phyloP scores from a whole-genome alignment of 2,797 vertebrate genomes.

The Trichosurus vulpecula region DNA sequence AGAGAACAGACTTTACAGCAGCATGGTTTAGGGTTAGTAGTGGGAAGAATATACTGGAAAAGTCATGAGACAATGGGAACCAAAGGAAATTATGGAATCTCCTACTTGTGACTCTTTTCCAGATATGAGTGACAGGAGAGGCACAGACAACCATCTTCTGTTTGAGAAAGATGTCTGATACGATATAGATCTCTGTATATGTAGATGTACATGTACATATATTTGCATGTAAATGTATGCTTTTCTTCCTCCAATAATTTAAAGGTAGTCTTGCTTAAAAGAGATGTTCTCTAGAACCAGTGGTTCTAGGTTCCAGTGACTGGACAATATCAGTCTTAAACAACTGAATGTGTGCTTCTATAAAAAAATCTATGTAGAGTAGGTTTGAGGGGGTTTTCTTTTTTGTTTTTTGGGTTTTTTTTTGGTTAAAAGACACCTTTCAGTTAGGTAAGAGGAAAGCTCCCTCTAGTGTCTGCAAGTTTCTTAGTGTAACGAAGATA shows the following conservation, averaged over 20 bases:
- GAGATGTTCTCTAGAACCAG: neutral
- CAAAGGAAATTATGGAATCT: neutral
- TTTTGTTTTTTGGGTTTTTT: neutral
- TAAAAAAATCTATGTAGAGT: neutral
- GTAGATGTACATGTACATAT: neutral
- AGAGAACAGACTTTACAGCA: neutral
- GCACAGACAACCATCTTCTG: neutral
- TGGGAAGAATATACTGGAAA: neutral
- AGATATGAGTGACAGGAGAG: neutral
- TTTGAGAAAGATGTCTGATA: neutral
- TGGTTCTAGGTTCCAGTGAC: neutral
- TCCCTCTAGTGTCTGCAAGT: constrained; percentile 73
- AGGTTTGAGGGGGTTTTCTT: neutral
- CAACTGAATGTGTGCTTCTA: neutral
- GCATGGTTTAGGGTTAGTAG: neutral
- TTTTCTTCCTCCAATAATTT: neutral
- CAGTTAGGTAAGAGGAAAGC: constrained; percentile 37
- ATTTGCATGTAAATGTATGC: neutral
- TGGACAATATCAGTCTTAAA: neutral
- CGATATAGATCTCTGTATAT: neutral
- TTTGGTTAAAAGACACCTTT: constrained; percentile 9
- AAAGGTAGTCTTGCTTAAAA: neutral
- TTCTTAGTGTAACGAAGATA: neutral
- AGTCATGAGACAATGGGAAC: neutral
- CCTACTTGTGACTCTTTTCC: neutral